phyloP scores from a whole-genome alignment of 2,113 vertebrate species.

The Clupea harengus region DNA sequence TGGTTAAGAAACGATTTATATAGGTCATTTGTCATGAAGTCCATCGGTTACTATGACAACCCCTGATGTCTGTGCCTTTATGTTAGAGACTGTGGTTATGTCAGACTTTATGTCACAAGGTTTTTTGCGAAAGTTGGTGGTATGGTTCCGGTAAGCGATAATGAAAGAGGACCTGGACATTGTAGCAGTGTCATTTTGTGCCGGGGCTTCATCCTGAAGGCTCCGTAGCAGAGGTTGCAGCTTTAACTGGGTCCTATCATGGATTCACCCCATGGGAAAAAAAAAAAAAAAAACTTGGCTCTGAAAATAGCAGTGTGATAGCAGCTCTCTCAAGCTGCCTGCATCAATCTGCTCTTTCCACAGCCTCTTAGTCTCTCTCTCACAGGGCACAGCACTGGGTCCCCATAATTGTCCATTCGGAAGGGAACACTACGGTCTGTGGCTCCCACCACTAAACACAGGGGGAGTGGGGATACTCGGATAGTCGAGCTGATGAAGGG shows the following conservation, averaged over 20 bases:
- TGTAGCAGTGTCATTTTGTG: not conserved
- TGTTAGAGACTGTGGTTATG: not conserved
- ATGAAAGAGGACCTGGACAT: not conserved
- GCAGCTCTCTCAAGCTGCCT: not conserved
- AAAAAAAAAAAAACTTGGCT: not conserved
- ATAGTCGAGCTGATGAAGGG: not conserved
- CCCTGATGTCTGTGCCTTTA: not conserved
- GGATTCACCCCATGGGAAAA: not conserved
- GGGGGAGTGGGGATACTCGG: not conserved
- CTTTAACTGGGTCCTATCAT: not conserved
- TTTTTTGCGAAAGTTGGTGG: not conserved
- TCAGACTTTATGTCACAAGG: not conserved
- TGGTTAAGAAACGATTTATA: not conserved
- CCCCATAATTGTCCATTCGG: not conserved
- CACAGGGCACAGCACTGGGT: not conserved
- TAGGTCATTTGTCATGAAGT: not conserved
- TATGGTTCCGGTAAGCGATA: not conserved
- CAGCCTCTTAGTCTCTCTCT: not conserved
- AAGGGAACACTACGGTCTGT: not conserved
- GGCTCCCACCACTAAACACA: not conserved
- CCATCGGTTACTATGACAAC: conserved; percentile 12
- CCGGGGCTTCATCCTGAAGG: not conserved
- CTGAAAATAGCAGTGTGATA: conserved; percentile 7
- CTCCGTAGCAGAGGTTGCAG: not conserved
- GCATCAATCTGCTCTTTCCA: not conserved